Conservation (phyloP, 2,888 invertebrate genomes). For the Gymnoscelis rufifasciata region DNA sequence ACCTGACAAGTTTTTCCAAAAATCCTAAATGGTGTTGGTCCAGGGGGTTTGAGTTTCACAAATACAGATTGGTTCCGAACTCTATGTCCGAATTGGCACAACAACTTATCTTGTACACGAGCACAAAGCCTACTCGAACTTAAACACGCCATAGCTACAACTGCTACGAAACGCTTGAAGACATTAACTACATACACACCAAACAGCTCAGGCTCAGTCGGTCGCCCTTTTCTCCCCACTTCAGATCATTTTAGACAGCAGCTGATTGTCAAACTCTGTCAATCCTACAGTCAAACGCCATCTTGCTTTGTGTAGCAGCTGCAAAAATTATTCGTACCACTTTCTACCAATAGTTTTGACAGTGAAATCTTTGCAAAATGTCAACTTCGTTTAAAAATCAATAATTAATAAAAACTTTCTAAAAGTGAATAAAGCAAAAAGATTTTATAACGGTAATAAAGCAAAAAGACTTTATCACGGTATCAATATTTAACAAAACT, state of each 20-base stretch:
- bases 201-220: conserved; percentile 46
- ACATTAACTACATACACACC: conserved; percentile 73
- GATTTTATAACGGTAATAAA: too few relatives aligned
- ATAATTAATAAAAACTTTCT: too few relatives aligned
- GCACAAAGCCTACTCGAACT: conserved; percentile 90
- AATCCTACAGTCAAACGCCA: conserved; percentile 41
- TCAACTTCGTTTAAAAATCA: too few relatives aligned
- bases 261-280: conserved; percentile 73
- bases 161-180: conserved; percentile 82
- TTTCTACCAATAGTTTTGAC: conserved; percentile 8
- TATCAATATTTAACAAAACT: too few relatives aligned
- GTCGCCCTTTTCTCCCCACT: conserved; percentile 75
- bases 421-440: too few relatives aligned
- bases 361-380: neutral
- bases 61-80: conserved; percentile 83
- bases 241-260: conserved; percentile 31
- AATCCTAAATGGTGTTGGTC: conserved; percentile 78
- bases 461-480: too few relatives aligned
- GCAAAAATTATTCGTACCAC: conserved; percentile 10
- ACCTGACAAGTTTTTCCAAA: conserved; percentile 77
- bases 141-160: conserved; percentile 90
- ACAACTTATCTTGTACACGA: conserved; percentile 87
- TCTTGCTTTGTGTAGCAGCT: conserved; percentile 42
- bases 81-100: conserved; percentile 88
- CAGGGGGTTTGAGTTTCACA: conserved; percentile 83